These are phyloP conservation scores for Pantherophis guttatus DNA, from an alignment of 2,113 vertebrate genomes.

Conservation along the genomic window DNA sequence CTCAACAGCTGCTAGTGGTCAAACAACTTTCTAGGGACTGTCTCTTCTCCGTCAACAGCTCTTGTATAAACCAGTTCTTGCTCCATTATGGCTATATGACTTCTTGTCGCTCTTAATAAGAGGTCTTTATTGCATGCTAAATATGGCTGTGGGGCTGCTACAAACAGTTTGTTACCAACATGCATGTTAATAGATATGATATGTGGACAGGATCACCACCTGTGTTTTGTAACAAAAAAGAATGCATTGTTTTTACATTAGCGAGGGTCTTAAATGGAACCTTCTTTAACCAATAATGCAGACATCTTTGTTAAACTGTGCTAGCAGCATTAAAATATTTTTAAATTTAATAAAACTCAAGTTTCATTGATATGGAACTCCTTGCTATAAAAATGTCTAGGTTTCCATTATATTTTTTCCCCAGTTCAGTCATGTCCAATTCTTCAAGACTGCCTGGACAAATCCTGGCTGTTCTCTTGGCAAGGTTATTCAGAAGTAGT, in stretches of 20 bases:
- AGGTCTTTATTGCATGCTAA: constrained; percentile 36
- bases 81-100: constrained; percentile 42
- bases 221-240: constrained; percentile 34
- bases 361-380: constrained; percentile 47
- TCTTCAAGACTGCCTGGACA: neutral
- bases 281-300: constrained; percentile 28
- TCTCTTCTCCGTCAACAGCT: constrained; percentile 70
- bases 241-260: neutral
- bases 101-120: constrained; percentile 44
- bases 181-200: neutral
- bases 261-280: constrained; percentile 36
- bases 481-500: neutral
- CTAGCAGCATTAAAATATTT: constrained; percentile 38
- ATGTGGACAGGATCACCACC: neutral
- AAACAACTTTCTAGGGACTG: constrained; percentile 63
- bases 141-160: neutral
- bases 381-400: constrained; percentile 49
- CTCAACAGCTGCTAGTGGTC: constrained; percentile 63
- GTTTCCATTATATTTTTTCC: neutral
- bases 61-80: constrained; percentile 55
- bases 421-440: neutral
- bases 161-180: neutral
- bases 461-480: neutral
- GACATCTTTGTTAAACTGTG: constrained; percentile 36
- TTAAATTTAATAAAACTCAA: constrained; percentile 58